Evolutionary conservation across 2,113 vertebrate species (phyloP).

Genomic region (Clinocottus analis): DNA sequence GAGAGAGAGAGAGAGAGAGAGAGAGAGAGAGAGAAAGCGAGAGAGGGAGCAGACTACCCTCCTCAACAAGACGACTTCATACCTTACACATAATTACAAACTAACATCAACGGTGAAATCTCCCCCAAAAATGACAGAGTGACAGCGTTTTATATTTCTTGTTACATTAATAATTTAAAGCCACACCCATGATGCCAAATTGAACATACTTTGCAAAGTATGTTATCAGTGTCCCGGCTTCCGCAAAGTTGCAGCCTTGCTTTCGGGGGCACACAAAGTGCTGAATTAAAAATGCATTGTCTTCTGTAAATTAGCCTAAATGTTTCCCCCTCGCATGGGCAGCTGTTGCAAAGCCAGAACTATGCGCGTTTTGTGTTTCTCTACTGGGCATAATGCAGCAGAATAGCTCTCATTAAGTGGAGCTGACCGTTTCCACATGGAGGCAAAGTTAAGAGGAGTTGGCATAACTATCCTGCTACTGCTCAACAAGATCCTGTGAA

Average conservation of each 20-base stretch:
- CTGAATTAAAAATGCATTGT: slow-evolving; percentile 64
- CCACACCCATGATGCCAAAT: background rate
- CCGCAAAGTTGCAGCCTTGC: slow-evolving; percentile 14
- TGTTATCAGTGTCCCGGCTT: background rate
- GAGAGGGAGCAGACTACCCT: slow-evolving; percentile 38
- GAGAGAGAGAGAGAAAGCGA: slow-evolving; percentile 60
- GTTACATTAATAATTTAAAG: slow-evolving; percentile 2
- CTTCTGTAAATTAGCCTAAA: slow-evolving; percentile 42
- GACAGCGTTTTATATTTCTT: background rate
- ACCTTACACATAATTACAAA: slow-evolving; percentile 56
- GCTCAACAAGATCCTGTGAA: slow-evolving; percentile 44
- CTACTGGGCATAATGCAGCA: slow-evolving; percentile 37
- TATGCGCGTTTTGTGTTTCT: slow-evolving; percentile 38
- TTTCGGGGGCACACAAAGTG: slow-evolving; percentile 33
- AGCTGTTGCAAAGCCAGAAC: slow-evolving; percentile 49
- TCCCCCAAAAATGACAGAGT: background rate
- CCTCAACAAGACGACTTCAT: slow-evolving; percentile 31
- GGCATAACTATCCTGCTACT: slow-evolving; percentile 55
- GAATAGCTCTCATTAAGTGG: slow-evolving; percentile 58
- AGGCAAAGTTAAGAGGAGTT: slow-evolving; percentile 56
- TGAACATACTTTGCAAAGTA: background rate
- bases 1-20: slow-evolving; percentile 61
- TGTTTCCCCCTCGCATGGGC: slow-evolving; percentile 45
- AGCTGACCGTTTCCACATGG: slow-evolving; percentile 64
- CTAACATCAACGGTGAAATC: background rate